phyloP scores from a whole-genome alignment of 2,113 vertebrate species.

The Enhydra lutris region DNA sequence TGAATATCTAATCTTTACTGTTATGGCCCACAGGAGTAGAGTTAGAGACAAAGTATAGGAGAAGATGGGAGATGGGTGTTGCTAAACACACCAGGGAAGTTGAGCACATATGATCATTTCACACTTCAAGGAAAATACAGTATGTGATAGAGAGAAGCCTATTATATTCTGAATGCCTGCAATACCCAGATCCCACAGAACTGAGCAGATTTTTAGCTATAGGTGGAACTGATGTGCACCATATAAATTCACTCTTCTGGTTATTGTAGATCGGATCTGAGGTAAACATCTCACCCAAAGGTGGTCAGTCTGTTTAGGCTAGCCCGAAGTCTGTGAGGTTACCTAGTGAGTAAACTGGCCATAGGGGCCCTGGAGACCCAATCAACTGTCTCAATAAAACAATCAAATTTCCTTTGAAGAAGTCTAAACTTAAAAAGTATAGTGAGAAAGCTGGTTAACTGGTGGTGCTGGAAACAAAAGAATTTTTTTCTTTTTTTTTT shows the following conservation, averaged over 20 bases:
- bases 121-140: background rate
- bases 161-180: background rate
- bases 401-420: background rate
- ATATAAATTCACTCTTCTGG: background rate
- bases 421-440: background rate
- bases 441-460: background rate
- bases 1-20: background rate
- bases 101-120: background rate
- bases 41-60: background rate
- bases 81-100: background rate
- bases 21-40: background rate
- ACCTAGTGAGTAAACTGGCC: background rate
- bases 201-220: background rate
- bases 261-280: background rate
- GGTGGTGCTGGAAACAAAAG: background rate
- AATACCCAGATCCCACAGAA: background rate
- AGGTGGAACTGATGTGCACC: background rate
- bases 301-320: background rate
- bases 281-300: background rate
- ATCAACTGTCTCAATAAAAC: background rate
- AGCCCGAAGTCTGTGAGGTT: background rate
- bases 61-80: background rate
- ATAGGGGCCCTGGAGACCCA: background rate
- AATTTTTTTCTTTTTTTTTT: background rate
- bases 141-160: background rate